Percentiles rank a stretch among this genome's conserved stretches.
Conservation (phyloP, 2,797 vertebrate species). For the Brachymystax lenok region DNA sequence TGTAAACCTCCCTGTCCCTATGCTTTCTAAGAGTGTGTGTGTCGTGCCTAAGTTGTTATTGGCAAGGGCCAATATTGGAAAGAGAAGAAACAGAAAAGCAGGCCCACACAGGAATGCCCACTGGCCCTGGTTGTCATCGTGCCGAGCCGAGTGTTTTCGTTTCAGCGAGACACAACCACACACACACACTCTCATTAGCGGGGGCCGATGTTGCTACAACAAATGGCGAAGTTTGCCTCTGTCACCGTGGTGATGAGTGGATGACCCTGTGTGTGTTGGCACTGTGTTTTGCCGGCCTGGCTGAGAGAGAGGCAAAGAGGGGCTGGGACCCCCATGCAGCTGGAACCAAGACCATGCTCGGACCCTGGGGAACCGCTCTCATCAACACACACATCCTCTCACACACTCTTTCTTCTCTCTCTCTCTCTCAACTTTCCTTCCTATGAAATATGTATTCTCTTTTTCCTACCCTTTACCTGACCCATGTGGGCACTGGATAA, state of each 20-base stretch:
- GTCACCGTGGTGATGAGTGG: constrained; percentile 18
- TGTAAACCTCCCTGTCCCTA: neutral
- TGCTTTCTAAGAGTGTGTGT: neutral
- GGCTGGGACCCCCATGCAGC: constrained; percentile 7
- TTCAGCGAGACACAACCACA: constrained; percentile 6
- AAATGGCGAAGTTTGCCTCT: constrained; percentile 25
- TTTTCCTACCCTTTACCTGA: neutral
- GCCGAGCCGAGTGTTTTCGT: neutral
- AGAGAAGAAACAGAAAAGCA: neutral
- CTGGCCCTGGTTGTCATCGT: neutral
- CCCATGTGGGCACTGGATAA: too few species aligned
- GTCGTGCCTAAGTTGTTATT: neutral
- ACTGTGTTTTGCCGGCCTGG: constrained; percentile 19
- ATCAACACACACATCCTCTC: neutral
- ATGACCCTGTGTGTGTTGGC: constrained; percentile 27
- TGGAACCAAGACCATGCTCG: constrained; percentile 13
- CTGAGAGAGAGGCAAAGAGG: neutral
- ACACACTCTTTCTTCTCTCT: neutral
- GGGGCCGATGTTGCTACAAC: constrained; percentile 40
- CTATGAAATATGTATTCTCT: neutral
- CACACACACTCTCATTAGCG: constrained; percentile 11
- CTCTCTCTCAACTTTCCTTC: neutral
- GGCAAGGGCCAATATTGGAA: neutral
- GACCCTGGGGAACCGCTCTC: constrained; percentile 9
- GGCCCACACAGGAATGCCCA: constrained; percentile 7